phyloP scores from a whole-genome alignment of 1,140 invertebrate genomes.

The Limonius californicus region DNA sequence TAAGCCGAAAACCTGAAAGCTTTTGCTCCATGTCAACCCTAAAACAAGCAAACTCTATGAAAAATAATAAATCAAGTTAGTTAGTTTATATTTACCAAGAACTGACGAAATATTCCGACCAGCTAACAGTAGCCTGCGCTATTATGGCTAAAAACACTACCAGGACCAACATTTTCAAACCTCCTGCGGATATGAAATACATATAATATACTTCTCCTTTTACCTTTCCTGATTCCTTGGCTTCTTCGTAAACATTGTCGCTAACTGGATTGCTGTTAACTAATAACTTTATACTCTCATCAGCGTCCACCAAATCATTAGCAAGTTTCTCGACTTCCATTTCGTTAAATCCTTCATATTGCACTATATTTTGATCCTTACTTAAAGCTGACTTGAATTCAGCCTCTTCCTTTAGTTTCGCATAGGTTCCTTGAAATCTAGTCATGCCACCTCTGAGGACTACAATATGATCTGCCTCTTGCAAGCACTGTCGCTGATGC shows the following conservation, averaged over 20 bases:
- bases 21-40: conserved; percentile 20
- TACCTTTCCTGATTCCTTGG: conserved; percentile 8
- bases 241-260: conserved; percentile 21
- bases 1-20: not conserved
- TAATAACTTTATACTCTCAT: not conserved
- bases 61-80: too few relatives aligned
- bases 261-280: too few relatives aligned
- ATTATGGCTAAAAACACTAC: conserved; percentile 35
- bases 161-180: not conserved
- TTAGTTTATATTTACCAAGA: conserved; percentile 57
- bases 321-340: too few relatives aligned
- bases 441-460: conserved; percentile 9
- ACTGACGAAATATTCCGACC: conserved; percentile 74
- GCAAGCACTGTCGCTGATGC: conserved; percentile 49
- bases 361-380: too few relatives aligned
- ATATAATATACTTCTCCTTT: conserved; percentile 3
- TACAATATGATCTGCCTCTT: conserved; percentile 8
- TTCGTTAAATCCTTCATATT: too few relatives aligned
- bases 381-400: too few relatives aligned
- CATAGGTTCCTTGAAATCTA: not conserved
- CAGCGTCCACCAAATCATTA: not conserved
- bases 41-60: not conserved
- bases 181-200: conserved; percentile 8
- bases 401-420: too few relatives aligned
- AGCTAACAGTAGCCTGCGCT: conserved; percentile 62